Evolutionary conservation across 2,797 vertebrate genomes (phyloP).

Genomic region (Apogon talboti): DNA sequence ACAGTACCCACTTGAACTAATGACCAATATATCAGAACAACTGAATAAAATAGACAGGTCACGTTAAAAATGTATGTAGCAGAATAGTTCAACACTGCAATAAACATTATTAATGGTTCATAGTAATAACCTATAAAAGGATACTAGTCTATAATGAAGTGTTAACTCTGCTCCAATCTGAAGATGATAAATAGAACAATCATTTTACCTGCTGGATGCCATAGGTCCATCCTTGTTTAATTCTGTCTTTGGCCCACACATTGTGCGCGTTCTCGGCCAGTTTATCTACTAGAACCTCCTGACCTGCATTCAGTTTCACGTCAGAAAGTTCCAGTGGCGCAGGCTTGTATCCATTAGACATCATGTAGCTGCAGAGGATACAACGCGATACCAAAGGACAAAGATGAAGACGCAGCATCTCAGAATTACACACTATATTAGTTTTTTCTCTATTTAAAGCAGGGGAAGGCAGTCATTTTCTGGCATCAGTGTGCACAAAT

Average conservation of each 20-base stretch:
- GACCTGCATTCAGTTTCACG: constrained; percentile 92
- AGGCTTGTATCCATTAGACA: constrained; percentile 98
- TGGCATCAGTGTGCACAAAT: no score
- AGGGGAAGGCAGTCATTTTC: no score
- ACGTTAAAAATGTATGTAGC: background rate
- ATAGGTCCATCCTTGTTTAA: constrained; percentile 99
- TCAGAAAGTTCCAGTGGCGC: constrained; percentile 96
- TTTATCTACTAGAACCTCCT: constrained; percentile 98
- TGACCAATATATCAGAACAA: background rate
- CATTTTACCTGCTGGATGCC: constrained; percentile 95
- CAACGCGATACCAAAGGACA: constrained; percentile 7
- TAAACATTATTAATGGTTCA: background rate
- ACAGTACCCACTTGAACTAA: background rate
- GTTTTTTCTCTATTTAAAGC: no score
- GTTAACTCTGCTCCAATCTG: background rate
- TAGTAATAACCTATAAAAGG: background rate
- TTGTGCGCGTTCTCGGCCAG: constrained; percentile 99
- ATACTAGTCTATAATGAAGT: background rate
- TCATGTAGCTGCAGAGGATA: constrained; percentile 89
- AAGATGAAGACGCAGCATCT: background rate
- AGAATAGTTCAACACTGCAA: no score
- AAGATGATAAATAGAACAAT: background rate
- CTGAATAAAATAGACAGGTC: background rate
- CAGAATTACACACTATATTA: no score
- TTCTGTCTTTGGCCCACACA: constrained; percentile 99